Percentiles rank a stretch among this genome's conserved stretches.
Conservation (phyloP, 2,888 invertebrate species). For the Tetragonisca angustula region DNA sequence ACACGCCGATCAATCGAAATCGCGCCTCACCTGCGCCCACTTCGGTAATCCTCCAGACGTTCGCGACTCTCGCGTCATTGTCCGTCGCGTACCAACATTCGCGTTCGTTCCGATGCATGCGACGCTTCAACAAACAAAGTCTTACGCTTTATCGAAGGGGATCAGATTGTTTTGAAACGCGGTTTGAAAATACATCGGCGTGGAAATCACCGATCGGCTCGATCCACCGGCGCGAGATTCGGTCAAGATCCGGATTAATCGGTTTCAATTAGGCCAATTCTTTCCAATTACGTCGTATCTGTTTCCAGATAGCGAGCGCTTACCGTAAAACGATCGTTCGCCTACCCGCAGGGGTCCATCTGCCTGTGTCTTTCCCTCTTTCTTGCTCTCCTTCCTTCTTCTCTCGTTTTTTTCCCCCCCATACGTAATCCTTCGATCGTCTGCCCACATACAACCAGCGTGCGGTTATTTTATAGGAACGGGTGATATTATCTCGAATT, state of each 20-base stretch:
- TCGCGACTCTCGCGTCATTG: not conserved
- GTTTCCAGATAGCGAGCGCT: conserved; percentile 70
- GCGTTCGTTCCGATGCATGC: not conserved
- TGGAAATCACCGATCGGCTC: conserved; percentile 60
- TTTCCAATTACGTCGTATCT: conserved; percentile 67
- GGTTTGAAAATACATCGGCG: not conserved
- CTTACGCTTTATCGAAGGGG: conserved; percentile 4
- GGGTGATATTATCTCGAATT: conserved; percentile 57
- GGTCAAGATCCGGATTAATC: conserved; percentile 65
- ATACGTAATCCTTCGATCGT: conserved; percentile 28
- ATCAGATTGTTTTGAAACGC: not conserved
- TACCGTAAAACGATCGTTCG: conserved; percentile 66
- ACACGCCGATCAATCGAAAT: conserved; percentile 40
- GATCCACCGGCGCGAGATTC: conserved; percentile 62
- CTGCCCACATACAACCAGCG: conserved; percentile 51
- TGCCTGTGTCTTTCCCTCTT: conserved; percentile 31
- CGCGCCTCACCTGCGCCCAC: not conserved
- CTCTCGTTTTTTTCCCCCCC: not conserved
- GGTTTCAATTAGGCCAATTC: conserved; percentile 69
- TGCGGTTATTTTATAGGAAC: conserved; percentile 20
- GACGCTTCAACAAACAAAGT: not conserved
- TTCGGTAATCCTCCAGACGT: not conserved
- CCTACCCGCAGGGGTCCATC: conserved; percentile 74
- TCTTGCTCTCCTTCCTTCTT: not conserved
- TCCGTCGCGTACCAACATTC: not conserved